Conservation (phyloP, 1,140 invertebrate species). For the Nasonia vitripennis region DNA sequence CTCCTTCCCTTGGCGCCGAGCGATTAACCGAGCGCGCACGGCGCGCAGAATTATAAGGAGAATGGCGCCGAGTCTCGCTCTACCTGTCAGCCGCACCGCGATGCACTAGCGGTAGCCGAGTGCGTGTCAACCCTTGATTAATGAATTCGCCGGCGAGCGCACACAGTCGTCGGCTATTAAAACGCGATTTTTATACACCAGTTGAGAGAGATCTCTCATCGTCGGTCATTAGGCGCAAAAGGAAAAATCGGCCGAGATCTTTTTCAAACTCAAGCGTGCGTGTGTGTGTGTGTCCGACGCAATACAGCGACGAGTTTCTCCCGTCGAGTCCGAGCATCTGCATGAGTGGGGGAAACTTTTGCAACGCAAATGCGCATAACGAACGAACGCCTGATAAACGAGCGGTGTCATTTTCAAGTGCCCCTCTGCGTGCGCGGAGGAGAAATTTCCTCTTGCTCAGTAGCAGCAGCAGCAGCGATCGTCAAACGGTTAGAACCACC, state of each 20-base stretch:
- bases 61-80: conserved; percentile 26
- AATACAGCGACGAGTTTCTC: not conserved
- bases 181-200: not conserved
- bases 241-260: not conserved
- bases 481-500: conserved; percentile 8
- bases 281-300: no score
- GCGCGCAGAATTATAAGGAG: conserved; percentile 22
- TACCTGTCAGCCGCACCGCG: conserved; percentile 59
- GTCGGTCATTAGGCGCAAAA: not conserved
- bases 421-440: not conserved
- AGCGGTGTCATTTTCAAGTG: not conserved
- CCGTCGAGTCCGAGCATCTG: no score
- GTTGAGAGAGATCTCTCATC: not conserved
- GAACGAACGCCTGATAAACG: not conserved
- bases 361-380: not conserved
- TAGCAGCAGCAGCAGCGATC: not conserved
- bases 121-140: conserved; percentile 71
- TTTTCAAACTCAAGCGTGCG: not conserved
- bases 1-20: not conserved
- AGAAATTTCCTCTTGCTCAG: conserved; percentile 16
- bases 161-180: not conserved
- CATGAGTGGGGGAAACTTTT: not conserved
- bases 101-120: conserved; percentile 65
- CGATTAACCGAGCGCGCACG: conserved; percentile 19
- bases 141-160: conserved; percentile 60